These are phyloP conservation scores for Sitobion miscanthi DNA, from an alignment of 1,140 invertebrate genomes.

Conservation along the genomic window DNA sequence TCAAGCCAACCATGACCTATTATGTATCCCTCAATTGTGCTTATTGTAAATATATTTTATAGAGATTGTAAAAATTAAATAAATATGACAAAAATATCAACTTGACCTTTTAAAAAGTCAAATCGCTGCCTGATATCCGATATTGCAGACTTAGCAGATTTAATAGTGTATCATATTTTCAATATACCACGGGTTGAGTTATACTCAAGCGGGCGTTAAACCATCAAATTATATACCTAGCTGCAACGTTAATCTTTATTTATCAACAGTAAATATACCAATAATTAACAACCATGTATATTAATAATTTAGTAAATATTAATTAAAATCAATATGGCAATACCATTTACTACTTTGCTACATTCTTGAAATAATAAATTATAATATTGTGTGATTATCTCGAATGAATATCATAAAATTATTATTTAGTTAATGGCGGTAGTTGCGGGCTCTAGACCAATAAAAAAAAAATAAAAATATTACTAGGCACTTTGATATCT, in stretches of 20 bases:
- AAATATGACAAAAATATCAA: not conserved
- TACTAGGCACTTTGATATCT: no score
- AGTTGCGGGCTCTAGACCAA: no score
- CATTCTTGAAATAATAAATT: no score
- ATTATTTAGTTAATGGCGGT: no score
- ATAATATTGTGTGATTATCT: no score
- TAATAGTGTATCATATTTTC: not conserved
- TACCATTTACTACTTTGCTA: no score
- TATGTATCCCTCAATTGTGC: no score
- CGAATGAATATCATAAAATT: no score
- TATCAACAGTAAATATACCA: not conserved
- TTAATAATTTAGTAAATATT: not conserved
- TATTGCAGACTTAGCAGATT: not conserved
- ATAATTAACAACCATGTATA: not conserved
- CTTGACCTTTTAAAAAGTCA: not conserved
- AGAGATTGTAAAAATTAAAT: no score
- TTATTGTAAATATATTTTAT: no score
- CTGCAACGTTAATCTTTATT: not conserved
- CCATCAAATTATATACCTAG: not conserved
- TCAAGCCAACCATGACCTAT: no score
- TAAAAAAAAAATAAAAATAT: no score
- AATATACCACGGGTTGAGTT: not conserved
- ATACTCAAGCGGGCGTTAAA: not conserved
- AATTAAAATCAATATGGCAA: not conserved
- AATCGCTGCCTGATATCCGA: not conserved